These are phyloP conservation scores for Auanema sp. DNA, from an alignment of 2,888 invertebrate species.

Conservation along the genomic window DNA sequence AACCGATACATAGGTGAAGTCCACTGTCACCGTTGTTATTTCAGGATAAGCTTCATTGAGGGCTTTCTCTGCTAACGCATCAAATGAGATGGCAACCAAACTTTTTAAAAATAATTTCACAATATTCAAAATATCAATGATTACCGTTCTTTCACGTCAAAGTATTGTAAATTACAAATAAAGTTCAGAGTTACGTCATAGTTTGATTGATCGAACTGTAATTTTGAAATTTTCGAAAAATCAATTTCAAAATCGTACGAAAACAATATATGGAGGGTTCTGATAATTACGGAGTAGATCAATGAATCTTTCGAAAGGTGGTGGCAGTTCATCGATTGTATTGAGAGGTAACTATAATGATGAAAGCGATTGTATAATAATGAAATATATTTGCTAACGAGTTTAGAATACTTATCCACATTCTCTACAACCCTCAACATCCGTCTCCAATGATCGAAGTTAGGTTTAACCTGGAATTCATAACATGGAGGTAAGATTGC, in stretches of 20 bases:
- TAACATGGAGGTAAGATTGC: neutral
- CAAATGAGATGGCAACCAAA: slow-evolving; percentile 31
- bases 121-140: too few relatives aligned
- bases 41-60: slow-evolving; percentile 24
- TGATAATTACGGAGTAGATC: too few relatives aligned
- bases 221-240: slow-evolving; percentile 4
- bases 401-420: slow-evolving; percentile 26
- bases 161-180: slow-evolving; percentile 40
- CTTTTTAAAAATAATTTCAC: slow-evolving; percentile 8
- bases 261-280: too few relatives aligned
- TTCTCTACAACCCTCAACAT: slow-evolving; percentile 29
- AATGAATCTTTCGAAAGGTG: too few relatives aligned
- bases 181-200: slow-evolving; percentile 39
- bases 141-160: slow-evolving; percentile 23
- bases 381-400: slow-evolving; percentile 14
- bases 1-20: slow-evolving; percentile 31
- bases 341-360: too few relatives aligned
- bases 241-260: too few relatives aligned
- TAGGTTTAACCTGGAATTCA: slow-evolving; percentile 10
- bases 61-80: slow-evolving; percentile 25
- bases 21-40: slow-evolving; percentile 32
- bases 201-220: slow-evolving; percentile 41
- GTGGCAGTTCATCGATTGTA: too few relatives aligned
- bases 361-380: too few relatives aligned
- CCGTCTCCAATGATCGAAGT: slow-evolving; percentile 21